Evolutionary conservation across 2,113 vertebrate species (phyloP).

Genomic region (Acanthisitta chloris): DNA sequence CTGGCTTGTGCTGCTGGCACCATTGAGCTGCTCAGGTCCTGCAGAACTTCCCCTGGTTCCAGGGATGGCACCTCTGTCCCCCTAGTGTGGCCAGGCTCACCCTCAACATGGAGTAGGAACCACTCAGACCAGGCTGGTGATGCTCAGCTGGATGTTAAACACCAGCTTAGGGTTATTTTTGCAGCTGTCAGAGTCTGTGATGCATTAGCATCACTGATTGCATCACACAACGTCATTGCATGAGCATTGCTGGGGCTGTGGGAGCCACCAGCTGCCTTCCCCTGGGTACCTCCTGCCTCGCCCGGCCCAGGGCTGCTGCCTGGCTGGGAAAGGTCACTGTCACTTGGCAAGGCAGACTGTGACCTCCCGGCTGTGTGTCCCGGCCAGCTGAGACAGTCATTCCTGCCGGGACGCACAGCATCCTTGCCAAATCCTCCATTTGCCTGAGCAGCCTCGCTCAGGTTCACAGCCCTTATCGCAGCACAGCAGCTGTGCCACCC

Average conservation of each 20-base stretch:
- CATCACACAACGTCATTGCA: background rate
- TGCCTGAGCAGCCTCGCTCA: background rate
- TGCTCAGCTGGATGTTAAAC: background rate
- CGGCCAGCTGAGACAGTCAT: background rate
- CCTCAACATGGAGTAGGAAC: accelerated
- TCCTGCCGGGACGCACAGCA: background rate
- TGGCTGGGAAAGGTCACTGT: background rate
- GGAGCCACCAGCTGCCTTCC: background rate
- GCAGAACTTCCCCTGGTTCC: background rate
- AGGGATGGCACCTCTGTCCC: background rate
- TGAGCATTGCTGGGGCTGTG: accelerated
- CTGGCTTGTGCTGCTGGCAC: background rate
- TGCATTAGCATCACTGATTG: background rate
- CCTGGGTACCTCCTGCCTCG: background rate
- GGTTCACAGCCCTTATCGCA: background rate
- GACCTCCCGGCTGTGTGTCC: background rate
- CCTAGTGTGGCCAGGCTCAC: background rate
- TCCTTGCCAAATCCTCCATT: background rate
- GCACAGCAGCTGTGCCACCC: background rate
- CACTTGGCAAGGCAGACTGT: accelerated
- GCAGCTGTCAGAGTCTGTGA: background rate
- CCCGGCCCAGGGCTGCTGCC: background rate
- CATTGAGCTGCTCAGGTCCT: accelerated
- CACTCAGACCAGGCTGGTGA: background rate
- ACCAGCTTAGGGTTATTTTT: background rate